These are phyloP conservation scores for Poeciliopsis infans DNA, from an alignment of 2,797 vertebrate species.

Conservation along the genomic window DNA sequence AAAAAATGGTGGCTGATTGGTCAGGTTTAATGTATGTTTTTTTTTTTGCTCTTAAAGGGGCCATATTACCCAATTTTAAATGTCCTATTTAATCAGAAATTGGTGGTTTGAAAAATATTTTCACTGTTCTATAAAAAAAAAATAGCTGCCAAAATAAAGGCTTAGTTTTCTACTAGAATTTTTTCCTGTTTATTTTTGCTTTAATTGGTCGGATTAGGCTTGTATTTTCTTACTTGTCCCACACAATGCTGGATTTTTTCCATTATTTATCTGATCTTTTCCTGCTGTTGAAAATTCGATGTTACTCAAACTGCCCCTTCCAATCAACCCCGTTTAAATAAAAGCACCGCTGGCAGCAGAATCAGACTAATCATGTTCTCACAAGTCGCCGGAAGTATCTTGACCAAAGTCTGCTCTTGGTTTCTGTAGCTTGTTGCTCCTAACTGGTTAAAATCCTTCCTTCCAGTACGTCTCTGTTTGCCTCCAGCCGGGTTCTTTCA, in stretches of 20 bases:
- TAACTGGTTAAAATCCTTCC: conserved; percentile 42
- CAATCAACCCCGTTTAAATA: not conserved
- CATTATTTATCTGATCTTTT: conserved; percentile 1
- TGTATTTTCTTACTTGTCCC: conserved; percentile 1
- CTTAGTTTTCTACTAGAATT: conserved; percentile 39
- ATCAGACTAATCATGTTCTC: conserved; percentile 5
- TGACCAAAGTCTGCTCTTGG: conserved; percentile 39
- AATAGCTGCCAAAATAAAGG: conserved; percentile 69
- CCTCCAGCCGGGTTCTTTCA: conserved; percentile 21
- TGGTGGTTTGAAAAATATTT: conserved; percentile 45
- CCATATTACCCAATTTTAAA: conserved; percentile 68
- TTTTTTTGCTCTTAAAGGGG: conserved; percentile 53
- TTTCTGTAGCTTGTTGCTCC: conserved; percentile 28
- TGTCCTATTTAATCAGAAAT: conserved; percentile 59
- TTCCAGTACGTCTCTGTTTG: conserved; percentile 39
- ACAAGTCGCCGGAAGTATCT: conserved; percentile 11
- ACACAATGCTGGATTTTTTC: not conserved
- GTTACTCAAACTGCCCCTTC: not conserved
- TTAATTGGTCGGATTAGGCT: conserved; percentile 10
- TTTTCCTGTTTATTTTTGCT: conserved; percentile 22
- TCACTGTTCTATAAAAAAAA: conserved; percentile 57
- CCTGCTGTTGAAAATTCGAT: conserved; percentile 3
- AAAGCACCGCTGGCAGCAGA: conserved; percentile 6
- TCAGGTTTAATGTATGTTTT: conserved; percentile 36
- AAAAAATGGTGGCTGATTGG: conserved; percentile 45